Base-by-base conservation (phyloP, 2,888 invertebrate species). In the Melanotus villosus region DNA sequence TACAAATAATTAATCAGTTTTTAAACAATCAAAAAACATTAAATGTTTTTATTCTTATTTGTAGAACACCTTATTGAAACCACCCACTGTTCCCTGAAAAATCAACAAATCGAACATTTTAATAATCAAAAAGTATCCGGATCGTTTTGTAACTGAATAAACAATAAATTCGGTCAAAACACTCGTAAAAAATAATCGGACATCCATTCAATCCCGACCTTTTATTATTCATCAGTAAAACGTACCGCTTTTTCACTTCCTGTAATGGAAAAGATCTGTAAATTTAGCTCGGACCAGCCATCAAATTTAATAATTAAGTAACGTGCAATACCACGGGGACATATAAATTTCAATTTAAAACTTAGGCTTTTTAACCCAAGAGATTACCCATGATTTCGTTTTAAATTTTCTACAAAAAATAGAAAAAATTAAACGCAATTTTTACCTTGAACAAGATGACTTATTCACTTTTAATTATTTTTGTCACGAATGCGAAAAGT, bases 261-360 rank as follows among this genome's bases (percentile, higher is more conserved):
- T 1, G n/a, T 52, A 52, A 52, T 52, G 52, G 32, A 32, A 16
- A 30, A 52, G 32, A 52, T 52, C 52, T 52, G 52, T 52, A 52
- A 16, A 52, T 34, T 52, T 16, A 9, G 32, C 30, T 50, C 52
- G 52, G 52, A 52, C 23, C 47, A 47, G 18, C 47, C 23, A 47
- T 47, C 23, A 47, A 23, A 4, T 23, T 47, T 47, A 47, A 47
- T 47, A 47, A 47, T 47, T 47, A 26, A 47, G 9, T 12, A 26
- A 23, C 47, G 18, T 47, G n/a, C n/a, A n/a, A 1, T 12, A 10
- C 47, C 23, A 6, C 47, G n/a, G 47, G 23, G 47, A n/a, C 23
- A 23, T n/a, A 47, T 47, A 47, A 47, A 47, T 47, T 47, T 47
- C 47, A 47, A 47, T 47, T 47, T 23, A 6, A 43, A 19, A 6